Conservation (phyloP, 1,140 invertebrate species). For the Drosophila obscura region DNA sequence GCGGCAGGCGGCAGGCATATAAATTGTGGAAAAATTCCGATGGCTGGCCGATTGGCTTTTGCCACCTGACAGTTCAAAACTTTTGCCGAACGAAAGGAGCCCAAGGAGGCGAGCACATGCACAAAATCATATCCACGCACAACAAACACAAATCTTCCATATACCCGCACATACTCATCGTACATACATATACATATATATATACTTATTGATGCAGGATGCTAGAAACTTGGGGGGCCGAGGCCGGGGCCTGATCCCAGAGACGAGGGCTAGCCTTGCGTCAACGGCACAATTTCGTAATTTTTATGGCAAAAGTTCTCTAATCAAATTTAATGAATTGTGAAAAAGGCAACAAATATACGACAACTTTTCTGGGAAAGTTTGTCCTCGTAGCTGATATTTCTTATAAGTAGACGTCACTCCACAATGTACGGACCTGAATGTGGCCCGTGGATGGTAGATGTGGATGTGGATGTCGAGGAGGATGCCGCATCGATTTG, state of each 20-base stretch:
- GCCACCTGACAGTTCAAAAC: conserved; percentile 77
- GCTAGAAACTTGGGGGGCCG: conserved; percentile 17
- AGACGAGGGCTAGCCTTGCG: conserved; percentile 64
- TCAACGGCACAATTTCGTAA: conserved; percentile 82
- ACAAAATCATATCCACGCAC: conserved; percentile 80
- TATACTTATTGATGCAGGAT: conserved; percentile 1
- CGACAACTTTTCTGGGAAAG: conserved; percentile 77
- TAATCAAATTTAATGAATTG: conserved; percentile 83
- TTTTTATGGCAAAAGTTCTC: conserved; percentile 82
- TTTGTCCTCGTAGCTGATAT: conserved; percentile 73
- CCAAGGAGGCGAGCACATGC: conserved; percentile 48
- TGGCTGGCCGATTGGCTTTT: conserved; percentile 72
- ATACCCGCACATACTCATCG: conserved; percentile 27
- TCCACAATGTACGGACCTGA: conserved; percentile 12
- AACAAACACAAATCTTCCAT: conserved; percentile 77
- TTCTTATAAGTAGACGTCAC: conserved; percentile 78
- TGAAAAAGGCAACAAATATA: conserved; percentile 83
- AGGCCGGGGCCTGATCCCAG: conserved; percentile 28
- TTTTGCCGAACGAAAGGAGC: conserved; percentile 40
- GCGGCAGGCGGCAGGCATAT: conserved; percentile 35
- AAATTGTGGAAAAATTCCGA: conserved; percentile 72
- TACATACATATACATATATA: not conserved
- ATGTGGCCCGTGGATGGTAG: no score
- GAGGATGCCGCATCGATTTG: conserved; percentile 66
- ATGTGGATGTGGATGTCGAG: conserved; percentile 16